Conservation (phyloP, 1,140 invertebrate species). For the Drosophila willistoni region DNA sequence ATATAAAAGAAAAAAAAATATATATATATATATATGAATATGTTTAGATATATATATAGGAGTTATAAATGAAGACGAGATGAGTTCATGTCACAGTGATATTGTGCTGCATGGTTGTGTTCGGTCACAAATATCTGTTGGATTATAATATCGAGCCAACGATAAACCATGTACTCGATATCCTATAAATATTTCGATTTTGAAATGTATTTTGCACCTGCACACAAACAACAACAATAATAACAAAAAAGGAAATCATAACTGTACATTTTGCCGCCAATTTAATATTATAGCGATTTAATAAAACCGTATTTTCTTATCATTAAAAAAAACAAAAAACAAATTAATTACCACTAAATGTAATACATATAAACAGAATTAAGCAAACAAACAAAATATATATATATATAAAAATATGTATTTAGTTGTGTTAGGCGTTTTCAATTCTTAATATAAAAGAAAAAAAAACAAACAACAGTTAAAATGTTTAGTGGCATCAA, state of each 20-base stretch:
- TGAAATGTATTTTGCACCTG: constrained; percentile 48
- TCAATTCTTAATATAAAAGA: constrained; percentile 59
- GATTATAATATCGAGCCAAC: too few relatives aligned
- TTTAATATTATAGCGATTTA: constrained; percentile 30
- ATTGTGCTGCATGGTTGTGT: not conserved
- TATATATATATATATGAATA: constrained; percentile 7
- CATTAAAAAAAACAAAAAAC: constrained; percentile 2
- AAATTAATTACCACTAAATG: constrained; percentile 40
- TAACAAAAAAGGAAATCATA: constrained; percentile 18
- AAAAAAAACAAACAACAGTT: constrained; percentile 37
- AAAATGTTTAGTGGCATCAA: constrained; percentile 22
- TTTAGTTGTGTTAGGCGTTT: constrained; percentile 68
- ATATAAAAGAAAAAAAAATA: too few relatives aligned
- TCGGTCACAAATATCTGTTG: too few relatives aligned
- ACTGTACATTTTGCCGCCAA: constrained; percentile 3
- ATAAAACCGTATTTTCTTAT: constrained; percentile 10
- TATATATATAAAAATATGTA: constrained; percentile 50
- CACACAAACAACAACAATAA: constrained; percentile 37
- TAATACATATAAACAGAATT: constrained; percentile 23
- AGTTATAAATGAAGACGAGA: not conserved
- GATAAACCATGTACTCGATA: not conserved
- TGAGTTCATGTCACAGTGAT: not conserved
- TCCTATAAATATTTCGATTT: constrained; percentile 26
- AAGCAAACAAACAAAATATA: constrained; percentile 23
- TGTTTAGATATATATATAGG: constrained; percentile 50